phyloP scores from a whole-genome alignment of 2,888 invertebrate genomes.

The Acleris cristana region DNA sequence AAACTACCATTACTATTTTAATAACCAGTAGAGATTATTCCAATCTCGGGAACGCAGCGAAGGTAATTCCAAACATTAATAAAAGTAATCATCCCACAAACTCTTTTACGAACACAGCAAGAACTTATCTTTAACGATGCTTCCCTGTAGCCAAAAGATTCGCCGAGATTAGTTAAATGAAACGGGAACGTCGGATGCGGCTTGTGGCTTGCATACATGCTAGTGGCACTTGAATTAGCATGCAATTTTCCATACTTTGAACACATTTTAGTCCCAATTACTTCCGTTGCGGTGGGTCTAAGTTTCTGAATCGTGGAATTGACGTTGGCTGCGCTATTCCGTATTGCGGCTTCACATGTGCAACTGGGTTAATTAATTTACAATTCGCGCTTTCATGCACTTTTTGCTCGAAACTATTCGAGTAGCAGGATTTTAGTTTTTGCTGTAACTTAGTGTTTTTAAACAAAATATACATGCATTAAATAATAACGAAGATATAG shows the following conservation, averaged over 20 bases:
- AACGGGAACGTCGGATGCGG: constrained; percentile 53
- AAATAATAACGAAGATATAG: too few species aligned
- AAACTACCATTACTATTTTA: too few species aligned
- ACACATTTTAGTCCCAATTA: constrained; percentile 55
- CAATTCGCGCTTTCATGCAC: neutral
- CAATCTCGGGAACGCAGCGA: too few species aligned
- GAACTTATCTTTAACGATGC: constrained; percentile 42
- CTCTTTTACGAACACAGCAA: constrained; percentile 25
- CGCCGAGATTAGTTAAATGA: constrained; percentile 63
- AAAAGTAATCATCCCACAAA: constrained; percentile 8
- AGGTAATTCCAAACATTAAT: neutral
- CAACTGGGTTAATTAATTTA: constrained; percentile 45
- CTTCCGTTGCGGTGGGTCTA: constrained; percentile 39
- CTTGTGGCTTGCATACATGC: constrained; percentile 48
- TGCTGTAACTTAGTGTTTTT: too few species aligned
- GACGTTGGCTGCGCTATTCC: constrained; percentile 25
- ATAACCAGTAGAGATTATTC: too few species aligned
- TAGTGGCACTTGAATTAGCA: constrained; percentile 67
- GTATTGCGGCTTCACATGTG: constrained; percentile 38
- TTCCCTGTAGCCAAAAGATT: constrained; percentile 54
- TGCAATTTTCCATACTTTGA: constrained; percentile 72
- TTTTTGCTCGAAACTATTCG: too few species aligned
- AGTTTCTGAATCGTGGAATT: constrained; percentile 35
- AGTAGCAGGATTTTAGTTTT: too few species aligned
- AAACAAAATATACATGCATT: too few species aligned